Evolutionary conservation across 2,113 vertebrate genomes (phyloP), one percentile per base, ranked within the genome.

Genomic region (Monopterus albus): DNA sequence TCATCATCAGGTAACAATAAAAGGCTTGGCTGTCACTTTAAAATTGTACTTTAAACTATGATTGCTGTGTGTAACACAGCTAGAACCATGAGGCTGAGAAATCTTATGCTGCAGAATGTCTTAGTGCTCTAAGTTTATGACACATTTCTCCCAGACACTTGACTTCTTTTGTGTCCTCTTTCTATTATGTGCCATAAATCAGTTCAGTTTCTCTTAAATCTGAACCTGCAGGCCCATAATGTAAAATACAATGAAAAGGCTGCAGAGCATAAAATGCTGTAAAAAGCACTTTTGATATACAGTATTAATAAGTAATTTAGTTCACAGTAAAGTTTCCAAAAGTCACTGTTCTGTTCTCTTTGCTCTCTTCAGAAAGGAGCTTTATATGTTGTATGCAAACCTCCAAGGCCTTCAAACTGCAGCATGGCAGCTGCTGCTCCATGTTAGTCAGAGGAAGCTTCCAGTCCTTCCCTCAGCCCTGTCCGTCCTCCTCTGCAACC

Each of bases 331-430:
- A n/a, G 15, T 29, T 23, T 13, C 63, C 13, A 7, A 13, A 11
- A 31, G 5, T 31, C 8, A 9, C n/a, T 31, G 14, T 39, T n/a
- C 25, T 3, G 1, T n/a, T 2, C 17, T 53, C 4, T 66, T 57
- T 46, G 57, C 4, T 73, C 55, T 53, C 67, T 18, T 35, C 91
- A 96, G 95, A 94, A 75, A 79, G 89, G 56, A 92, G 87, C 0
- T 95, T 95, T 43, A 72, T 94, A 43, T 91, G 92, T 0, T 79
- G 87, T 33, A 93, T 95, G 93, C 86, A 90, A 52, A 92, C 92
- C 0, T 94, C 94, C 75, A 95, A 92, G 71, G 82, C 90, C 4
- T 91, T 94, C 59, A 91, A 88, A 36, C 60, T 90, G 56, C 89
- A 84, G 29, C 79, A 91, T 0, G 80, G 91, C 3, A 84, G 87